Evolutionary conservation across 1,140 invertebrate species (phyloP), one percentile per base, ranked within the genome.

Genomic region (Drosophila bipectinata): DNA sequence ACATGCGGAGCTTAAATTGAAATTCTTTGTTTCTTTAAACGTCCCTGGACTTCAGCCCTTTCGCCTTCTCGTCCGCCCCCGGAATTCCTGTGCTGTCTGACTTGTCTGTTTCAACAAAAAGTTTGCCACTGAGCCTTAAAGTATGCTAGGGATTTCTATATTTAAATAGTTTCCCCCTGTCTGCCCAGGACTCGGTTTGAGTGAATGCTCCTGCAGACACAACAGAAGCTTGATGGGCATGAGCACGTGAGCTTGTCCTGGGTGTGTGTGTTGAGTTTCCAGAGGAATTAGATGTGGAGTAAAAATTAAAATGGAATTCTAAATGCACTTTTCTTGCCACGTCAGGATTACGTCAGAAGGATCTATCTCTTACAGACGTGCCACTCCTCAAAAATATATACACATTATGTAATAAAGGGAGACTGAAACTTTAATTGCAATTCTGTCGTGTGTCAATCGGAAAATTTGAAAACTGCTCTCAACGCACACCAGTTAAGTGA

Each of bases 1-100:
- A 62, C 64, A 62, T 48, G 63, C 32, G 52, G 55, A 55, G 62
- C 63, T 81, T 58, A 87, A 85, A 87, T 85, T 87, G 82, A 85
- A 85, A 85, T 87, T 85, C 82, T 85, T 85, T 81, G 78, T 83
- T 82, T 83, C 69, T 78, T 77, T 66, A 83, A 83, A 49, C 64
- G 57, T 58, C 63, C 66, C 62, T 68, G 39, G 47, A 49, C 41
- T 3, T 3, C 21, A 21, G 21, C 18, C 18, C 1, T 18, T 18
- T 18, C 2, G 21, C 3, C 21, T 21, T 21, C 58, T 57, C 47
- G 48, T 26, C 24, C 49, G 12, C 49, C 39, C 41, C 34, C 34
- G 34, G 34, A 37, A n/a, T 4, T 15, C 0, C 41, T 15, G n/a
- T 15, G n/a, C 41, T 44, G 48, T 52, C 48, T 60, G 61, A 57